Evolutionary conservation across 2,888 invertebrate genomes (phyloP).

Genomic region (Drosophila merina): DNA sequence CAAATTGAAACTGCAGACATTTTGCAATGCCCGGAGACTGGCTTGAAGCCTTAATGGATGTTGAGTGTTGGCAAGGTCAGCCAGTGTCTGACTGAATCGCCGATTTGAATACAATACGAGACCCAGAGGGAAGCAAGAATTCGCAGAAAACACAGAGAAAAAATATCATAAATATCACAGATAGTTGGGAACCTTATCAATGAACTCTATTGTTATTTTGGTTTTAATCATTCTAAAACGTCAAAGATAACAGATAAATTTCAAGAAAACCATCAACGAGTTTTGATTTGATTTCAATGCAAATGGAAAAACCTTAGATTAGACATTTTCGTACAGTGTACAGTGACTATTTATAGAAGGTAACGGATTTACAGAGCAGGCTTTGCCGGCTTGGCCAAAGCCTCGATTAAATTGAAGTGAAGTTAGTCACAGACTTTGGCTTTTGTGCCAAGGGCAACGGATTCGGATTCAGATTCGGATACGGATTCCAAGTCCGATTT

Average conservation of each 20-base stretch:
- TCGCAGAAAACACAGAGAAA: slow-evolving; percentile 44
- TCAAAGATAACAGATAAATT: not conserved
- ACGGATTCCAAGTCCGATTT: slow-evolving; percentile 16
- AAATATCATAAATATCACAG: not conserved
- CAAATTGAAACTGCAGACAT: slow-evolving; percentile 50
- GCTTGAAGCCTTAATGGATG: slow-evolving; percentile 48
- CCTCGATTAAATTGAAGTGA: slow-evolving; percentile 51
- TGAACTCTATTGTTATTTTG: slow-evolving; percentile 6
- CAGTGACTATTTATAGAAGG: slow-evolving; percentile 44
- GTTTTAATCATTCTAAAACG: slow-evolving; percentile 2
- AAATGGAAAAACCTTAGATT: not conserved
- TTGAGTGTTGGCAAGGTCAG: slow-evolving; percentile 60
- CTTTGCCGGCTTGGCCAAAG: slow-evolving; percentile 9
- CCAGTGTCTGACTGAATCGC: slow-evolving; percentile 32
- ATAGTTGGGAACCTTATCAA: slow-evolving; percentile 6
- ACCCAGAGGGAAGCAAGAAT: slow-evolving; percentile 54
- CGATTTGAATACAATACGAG: slow-evolving; percentile 71
- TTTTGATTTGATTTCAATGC: not conserved
- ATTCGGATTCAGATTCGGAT: slow-evolving; percentile 3
- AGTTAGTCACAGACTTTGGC: slow-evolving; percentile 70
- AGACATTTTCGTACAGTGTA: not conserved
- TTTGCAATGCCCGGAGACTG: slow-evolving; percentile 56
- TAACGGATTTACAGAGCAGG: slow-evolving; percentile 55
- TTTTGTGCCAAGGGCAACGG: slow-evolving; percentile 73
- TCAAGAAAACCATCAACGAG: no score